Percentiles rank a stretch among this genome's conserved stretches.
These are phyloP conservation scores for Amphiprion ocellaris DNA, from an alignment of 2,113 vertebrate species.

Conservation along the genomic window DNA sequence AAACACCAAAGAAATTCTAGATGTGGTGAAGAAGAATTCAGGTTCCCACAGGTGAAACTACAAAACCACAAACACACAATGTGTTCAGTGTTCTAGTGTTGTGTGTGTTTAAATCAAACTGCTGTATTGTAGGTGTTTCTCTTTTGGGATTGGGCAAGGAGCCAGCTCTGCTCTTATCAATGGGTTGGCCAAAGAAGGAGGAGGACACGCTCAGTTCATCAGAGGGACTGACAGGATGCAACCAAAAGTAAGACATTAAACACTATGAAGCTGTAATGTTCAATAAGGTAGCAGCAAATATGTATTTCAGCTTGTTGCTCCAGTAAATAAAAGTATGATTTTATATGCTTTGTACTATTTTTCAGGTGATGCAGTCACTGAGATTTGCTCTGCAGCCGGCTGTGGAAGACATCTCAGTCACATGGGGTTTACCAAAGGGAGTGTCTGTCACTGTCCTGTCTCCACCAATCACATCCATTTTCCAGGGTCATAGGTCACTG, in stretches of 20 bases:
- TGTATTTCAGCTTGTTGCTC: no score
- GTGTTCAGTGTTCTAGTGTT: not conserved
- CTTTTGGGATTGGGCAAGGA: constrained; percentile 90
- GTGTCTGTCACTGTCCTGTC: constrained; percentile 73
- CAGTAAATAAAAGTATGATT: no score
- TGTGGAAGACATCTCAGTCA: constrained; percentile 74
- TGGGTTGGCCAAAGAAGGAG: constrained; percentile 83
- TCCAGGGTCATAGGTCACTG: constrained; percentile 80
- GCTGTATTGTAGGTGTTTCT: constrained; percentile 84
- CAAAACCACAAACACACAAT: not conserved
- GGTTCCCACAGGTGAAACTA: constrained; percentile 83
- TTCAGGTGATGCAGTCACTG: constrained; percentile 80
- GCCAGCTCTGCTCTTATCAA: constrained; percentile 88
- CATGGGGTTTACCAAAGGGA: constrained; percentile 74
- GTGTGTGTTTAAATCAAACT: not conserved
- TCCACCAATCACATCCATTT: constrained; percentile 71
- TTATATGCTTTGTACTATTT: no score
- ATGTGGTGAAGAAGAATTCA: constrained; percentile 81
- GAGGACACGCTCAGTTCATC: constrained; percentile 88
- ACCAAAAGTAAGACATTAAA: constrained; percentile 82
- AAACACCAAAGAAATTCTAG: constrained; percentile 83
- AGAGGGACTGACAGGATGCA: constrained; percentile 87
- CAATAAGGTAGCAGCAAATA: no score
- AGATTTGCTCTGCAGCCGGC: constrained; percentile 77
- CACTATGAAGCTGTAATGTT: not conserved